Percentiles rank a stretch among this genome's conserved stretches.
Conservation (phyloP, 2,113 vertebrate species). For the Syrmaticus mikado region DNA sequence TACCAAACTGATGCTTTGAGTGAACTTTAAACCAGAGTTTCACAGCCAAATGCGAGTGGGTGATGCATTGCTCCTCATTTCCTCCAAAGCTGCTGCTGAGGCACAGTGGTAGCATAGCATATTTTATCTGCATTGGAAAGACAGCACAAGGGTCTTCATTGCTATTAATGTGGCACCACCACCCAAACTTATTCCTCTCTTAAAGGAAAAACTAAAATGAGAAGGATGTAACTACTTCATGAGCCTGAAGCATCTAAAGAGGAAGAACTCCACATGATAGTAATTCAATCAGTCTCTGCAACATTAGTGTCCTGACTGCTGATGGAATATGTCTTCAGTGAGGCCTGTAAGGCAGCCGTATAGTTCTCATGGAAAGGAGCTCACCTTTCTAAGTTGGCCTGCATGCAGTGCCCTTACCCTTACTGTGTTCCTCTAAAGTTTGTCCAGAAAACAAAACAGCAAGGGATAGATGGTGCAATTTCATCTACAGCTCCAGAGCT, state of each 20-base stretch:
- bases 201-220: neutral
- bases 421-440: neutral
- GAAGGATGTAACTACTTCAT: neutral
- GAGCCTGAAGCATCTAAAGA: neutral
- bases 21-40: neutral
- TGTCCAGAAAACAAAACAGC: neutral
- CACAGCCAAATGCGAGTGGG: neutral
- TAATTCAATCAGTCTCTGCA: conserved; percentile 9
- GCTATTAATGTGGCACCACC: neutral
- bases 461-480: neutral
- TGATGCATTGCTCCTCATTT: neutral
- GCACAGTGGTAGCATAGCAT: neutral
- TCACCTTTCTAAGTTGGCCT: neutral
- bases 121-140: neutral
- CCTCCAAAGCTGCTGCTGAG: neutral
- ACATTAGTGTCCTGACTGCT: neutral
- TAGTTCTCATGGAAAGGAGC: neutral
- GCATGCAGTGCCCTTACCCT: neutral
- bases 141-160: neutral
- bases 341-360: neutral
- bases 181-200: neutral
- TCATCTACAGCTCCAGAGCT: neutral
- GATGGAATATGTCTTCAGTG: neutral
- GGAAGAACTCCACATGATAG: neutral
- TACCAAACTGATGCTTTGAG: neutral